phyloP scores from a whole-genome alignment of 2,888 invertebrate species.

The Oscheius sp. region DNA sequence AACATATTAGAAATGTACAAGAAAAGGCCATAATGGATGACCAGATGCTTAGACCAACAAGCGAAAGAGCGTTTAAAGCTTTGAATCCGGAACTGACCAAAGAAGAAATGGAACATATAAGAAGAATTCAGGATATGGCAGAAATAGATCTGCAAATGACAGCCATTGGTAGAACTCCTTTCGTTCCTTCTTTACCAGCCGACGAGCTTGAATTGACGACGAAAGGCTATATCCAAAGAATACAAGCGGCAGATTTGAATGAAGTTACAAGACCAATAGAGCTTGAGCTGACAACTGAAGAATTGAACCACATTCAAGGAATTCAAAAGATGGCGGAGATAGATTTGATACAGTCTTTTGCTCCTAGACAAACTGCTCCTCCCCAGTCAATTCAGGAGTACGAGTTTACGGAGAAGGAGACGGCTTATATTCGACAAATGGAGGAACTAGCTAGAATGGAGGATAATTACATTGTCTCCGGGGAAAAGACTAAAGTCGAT shows the following conservation, averaged over 20 bases:
- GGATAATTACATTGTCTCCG: background rate
- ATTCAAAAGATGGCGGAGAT: slow-evolving; percentile 29
- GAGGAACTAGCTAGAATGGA: slow-evolving; percentile 34
- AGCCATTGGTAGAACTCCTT: too few relatives aligned
- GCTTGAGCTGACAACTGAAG: slow-evolving; percentile 25
- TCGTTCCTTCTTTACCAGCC: background rate
- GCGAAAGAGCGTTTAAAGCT: too few relatives aligned
- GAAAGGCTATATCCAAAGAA: background rate
- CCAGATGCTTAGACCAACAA: too few relatives aligned
- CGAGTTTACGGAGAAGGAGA: slow-evolving; percentile 36
- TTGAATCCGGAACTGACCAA: slow-evolving; percentile 48
- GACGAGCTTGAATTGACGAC: background rate
- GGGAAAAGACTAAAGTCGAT: background rate
- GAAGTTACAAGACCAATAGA: too few relatives aligned
- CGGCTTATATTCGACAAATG: slow-evolving; percentile 46
- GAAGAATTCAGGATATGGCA: slow-evolving; percentile 41
- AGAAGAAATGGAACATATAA: slow-evolving; percentile 63
- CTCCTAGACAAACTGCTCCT: background rate
- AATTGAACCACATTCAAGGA: slow-evolving; percentile 35
- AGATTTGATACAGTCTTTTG: slow-evolving; percentile 14
- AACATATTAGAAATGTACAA: slow-evolving; percentile 44
- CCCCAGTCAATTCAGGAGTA: background rate
- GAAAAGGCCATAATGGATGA: slow-evolving; percentile 39
- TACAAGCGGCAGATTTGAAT: background rate
- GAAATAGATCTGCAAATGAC: background rate